Conservation (phyloP, 1,140 invertebrate genomes). For the Drosophila persimilis region DNA sequence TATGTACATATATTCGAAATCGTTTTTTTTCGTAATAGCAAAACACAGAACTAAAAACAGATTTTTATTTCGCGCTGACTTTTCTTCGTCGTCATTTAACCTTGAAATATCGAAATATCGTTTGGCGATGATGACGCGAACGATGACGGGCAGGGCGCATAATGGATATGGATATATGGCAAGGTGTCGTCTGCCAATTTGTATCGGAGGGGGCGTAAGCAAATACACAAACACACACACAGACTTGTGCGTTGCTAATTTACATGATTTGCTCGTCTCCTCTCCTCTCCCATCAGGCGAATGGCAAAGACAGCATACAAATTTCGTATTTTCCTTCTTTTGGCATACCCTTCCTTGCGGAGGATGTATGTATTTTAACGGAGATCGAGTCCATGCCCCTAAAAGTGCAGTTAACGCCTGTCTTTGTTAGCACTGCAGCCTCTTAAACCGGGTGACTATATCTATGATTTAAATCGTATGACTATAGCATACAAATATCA, state of each 20-base stretch:
- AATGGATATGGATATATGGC: conserved; percentile 57
- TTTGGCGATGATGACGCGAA: conserved; percentile 26
- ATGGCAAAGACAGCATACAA: conserved; percentile 2
- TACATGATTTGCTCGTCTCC: conserved; percentile 9
- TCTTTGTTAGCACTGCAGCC: too few relatives aligned
- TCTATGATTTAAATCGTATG: too few relatives aligned
- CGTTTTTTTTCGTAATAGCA: conserved; percentile 33
- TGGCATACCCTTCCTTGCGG: too few relatives aligned
- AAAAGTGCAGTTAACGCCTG: too few relatives aligned
- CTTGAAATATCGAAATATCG: conserved; percentile 67
- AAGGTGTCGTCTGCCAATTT: conserved; percentile 55
- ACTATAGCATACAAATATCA: too few relatives aligned
- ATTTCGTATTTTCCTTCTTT: conserved; percentile 8
- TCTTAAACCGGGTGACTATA: too few relatives aligned
- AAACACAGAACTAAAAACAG: conserved; percentile 63
- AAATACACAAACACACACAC: conserved; percentile 3
- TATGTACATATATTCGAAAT: conserved; percentile 17
- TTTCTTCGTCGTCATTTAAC: conserved; percentile 39
- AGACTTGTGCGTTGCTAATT: conserved; percentile 36
- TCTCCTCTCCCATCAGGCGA: conserved; percentile 8
- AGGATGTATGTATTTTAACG: too few relatives aligned
- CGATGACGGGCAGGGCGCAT: conserved; percentile 27
- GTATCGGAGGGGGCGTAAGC: conserved; percentile 39
- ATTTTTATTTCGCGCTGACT: conserved; percentile 62
- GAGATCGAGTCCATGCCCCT: too few relatives aligned